These are phyloP conservation scores for Erythrocebus patas DNA, from an alignment of 2,113 vertebrate genomes.

Conservation along the genomic window DNA sequence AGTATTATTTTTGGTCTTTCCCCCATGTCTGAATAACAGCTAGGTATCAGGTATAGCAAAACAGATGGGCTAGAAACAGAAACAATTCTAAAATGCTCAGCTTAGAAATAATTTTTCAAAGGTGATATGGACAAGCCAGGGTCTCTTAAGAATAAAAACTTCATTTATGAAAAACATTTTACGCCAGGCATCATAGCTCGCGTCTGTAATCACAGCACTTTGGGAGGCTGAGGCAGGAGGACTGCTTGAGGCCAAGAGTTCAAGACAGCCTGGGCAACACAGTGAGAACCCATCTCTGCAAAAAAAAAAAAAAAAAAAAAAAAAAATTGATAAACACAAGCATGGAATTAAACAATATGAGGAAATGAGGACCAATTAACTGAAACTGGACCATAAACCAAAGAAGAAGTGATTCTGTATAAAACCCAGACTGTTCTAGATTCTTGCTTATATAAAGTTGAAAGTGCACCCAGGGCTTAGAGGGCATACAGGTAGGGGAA, in stretches of 20 bases:
- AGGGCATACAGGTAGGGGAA: not conserved
- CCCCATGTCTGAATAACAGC: not conserved
- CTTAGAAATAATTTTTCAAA: not conserved
- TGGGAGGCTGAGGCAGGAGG: not conserved
- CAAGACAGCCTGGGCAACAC: not conserved
- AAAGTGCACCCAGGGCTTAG: not conserved
- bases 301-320: not conserved
- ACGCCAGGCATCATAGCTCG: no score
- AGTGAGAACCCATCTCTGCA: not conserved
- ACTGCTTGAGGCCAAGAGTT: not conserved
- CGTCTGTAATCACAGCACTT: not conserved
- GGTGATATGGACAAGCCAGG: not conserved
- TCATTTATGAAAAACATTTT: not conserved
- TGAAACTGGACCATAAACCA: not conserved
- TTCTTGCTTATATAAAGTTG: not conserved
- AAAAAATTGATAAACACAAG: not conserved
- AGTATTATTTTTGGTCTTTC: not conserved
- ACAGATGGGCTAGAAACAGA: not conserved
- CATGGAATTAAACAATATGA: not conserved
- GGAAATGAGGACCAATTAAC: not conserved
- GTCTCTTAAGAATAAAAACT: not conserved
- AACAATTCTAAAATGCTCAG: not conserved
- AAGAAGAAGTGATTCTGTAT: not conserved
- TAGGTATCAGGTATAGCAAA: not conserved
- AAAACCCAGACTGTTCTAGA: not conserved